Evolutionary conservation across 1,140 invertebrate genomes (phyloP), one percentile per base, ranked within the genome.

Genomic region (Whitmania pigra): DNA sequence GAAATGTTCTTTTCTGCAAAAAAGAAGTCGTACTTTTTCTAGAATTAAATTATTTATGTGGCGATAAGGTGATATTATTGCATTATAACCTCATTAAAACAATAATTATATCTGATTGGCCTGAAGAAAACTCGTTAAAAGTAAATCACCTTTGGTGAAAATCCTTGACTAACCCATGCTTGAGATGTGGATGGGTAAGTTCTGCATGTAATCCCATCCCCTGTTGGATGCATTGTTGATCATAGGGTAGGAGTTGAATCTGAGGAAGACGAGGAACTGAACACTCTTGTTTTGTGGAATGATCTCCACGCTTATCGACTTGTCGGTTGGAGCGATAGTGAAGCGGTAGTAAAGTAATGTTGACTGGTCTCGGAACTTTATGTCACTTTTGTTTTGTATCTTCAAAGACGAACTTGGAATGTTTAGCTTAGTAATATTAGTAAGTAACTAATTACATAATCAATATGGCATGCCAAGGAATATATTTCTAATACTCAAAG

Each of bases 211-310:
- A 43, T 75, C 75, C 73, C 76, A 76, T 6, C 69, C 49, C 6
- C 40, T 60, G 25, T 57, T 67, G 2, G 73, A n/a, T 60, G 29
- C 27, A 17, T 53, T 53, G 40, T 66, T 69, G 53, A 76, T 74
- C 57, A 76, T 73, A 15, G 77, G 77, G 17, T 73, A 71, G 0
- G 71, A 54, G 3, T 73, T 71, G 53, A 74, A 73, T 31, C 73
- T 74, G 11, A 77, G 63, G 6, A 79, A 69, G 7, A 77, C 75
- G 25, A 78, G 73, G 53, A 78, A 73, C 67, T 79, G 77, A n/a
- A 71, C 69, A 3, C 25, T 55, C 25, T 29, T 29, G 17, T 73
- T 71, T 17, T 54, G 17, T 2, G 71, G 69, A 7, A 55, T 67
- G 53, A 77, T 73, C 43, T 75, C 70, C 0, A 74, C 53, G 63